Evolutionary conservation across 2,797 vertebrate genomes (phyloP), one percentile per base, ranked within the genome.

Genomic region (Darevskia mixta): DNA sequence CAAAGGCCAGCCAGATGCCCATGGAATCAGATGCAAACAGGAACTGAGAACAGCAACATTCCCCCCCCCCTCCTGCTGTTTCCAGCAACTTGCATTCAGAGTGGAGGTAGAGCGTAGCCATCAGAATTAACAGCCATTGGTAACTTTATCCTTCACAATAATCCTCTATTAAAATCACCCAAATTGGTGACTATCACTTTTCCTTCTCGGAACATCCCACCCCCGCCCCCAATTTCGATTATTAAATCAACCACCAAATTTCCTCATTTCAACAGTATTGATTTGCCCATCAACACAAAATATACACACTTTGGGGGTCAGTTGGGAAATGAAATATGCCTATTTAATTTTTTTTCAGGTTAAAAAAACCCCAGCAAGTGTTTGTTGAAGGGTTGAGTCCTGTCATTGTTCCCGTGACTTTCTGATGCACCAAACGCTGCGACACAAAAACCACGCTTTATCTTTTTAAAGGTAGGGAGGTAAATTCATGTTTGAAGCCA

Each of bases 401-500:
- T 71, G n/a, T 78, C 66, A 29, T 58, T 32, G 35, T 27, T 25
- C 35, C 18, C 38, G 4, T 64, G n/a, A 61, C 35, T 45, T n/a
- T 58, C 23, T 79, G n/a, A 55, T 77, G 5, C 27, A 79, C 49
- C 64, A 69, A 86, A 9, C 41, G 35, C 2, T 4, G 41, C 3
- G 13, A 8, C 23, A 55, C 61, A 72, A 80, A 23, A 75, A 4
- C 8, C 55, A 41, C 43, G 13, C 27, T 80, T 81, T 72, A 6
- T 82, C 38, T n/a, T 49, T 25, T 25, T 41, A 45, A 79, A 77
- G 23, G 11, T 61, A 32, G 61, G 66, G 55, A 81, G 41, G n/a
- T 88, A 29, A 45, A 27, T 80, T 85, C 32, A 75, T 81, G 58
- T 35, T 32, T 89, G 23, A 85, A 85, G 20, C 58, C 61, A 80